phyloP scores from a whole-genome alignment of 1,140 invertebrate genomes.

The Nasonia vitripennis region DNA sequence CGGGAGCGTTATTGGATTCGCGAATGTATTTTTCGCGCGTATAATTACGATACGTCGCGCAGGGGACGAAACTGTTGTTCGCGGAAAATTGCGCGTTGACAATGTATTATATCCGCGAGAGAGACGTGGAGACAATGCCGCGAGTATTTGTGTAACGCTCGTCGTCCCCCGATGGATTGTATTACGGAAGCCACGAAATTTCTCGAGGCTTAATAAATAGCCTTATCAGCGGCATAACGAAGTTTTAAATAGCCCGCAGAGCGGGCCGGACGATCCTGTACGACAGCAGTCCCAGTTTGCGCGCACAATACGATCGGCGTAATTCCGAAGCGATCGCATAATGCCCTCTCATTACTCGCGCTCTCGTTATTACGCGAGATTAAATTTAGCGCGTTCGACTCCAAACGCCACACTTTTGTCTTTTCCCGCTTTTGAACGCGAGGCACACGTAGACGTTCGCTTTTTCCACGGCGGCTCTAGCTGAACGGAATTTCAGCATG shows the following conservation, averaged over 20 bases:
- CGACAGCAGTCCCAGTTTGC: too few species aligned
- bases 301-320: background rate
- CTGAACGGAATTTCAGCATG: background rate
- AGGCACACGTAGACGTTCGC: background rate
- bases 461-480: background rate
- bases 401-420: background rate
- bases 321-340: background rate
- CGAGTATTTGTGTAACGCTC: too few species aligned
- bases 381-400: background rate
- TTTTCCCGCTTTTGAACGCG: background rate
- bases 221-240: background rate
- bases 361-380: background rate
- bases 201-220: background rate
- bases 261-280: background rate
- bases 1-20: background rate
- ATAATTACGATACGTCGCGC: too few species aligned
- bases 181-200: background rate
- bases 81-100: too few species aligned
- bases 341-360: background rate
- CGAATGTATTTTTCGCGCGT: too few species aligned
- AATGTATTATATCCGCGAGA: too few species aligned
- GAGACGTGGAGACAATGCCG: too few species aligned
- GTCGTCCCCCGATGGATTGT: background rate
- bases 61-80: too few species aligned
- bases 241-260: background rate